Conservation (phyloP, 2,113 vertebrate genomes). For the Hydrochoerus hydrochaeris region DNA sequence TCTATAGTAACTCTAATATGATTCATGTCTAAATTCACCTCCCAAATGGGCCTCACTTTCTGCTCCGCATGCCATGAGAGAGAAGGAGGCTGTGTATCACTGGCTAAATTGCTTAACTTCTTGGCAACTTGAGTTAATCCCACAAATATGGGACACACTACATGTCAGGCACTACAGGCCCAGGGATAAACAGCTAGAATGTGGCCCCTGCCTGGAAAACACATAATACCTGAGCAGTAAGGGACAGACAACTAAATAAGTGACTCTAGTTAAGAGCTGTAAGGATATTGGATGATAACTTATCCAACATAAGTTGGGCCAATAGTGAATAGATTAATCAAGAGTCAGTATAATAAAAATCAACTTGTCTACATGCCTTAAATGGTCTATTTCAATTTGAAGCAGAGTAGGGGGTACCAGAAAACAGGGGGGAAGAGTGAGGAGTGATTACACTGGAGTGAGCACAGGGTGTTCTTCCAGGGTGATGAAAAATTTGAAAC, state of each 20-base stretch:
- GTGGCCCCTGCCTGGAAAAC: background rate
- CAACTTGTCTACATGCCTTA: background rate
- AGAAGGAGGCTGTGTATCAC: background rate
- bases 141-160: background rate
- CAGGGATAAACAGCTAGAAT: fast-evolving
- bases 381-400: constrained; percentile 17
- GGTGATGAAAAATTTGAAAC: background rate
- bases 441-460: background rate
- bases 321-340: background rate
- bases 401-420: background rate
- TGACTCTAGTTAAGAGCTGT: background rate
- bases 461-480: background rate
- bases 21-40: background rate
- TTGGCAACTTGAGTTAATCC: background rate
- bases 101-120: background rate
- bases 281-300: background rate
- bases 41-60: background rate
- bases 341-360: background rate
- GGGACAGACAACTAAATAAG: background rate
- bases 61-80: background rate
- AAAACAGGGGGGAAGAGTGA: background rate
- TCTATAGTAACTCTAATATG: background rate
- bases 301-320: background rate
- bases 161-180: background rate
- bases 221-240: fast-evolving